Evolutionary conservation across 2,113 vertebrate genomes (phyloP).

Genomic region (Empidonax traillii): DNA sequence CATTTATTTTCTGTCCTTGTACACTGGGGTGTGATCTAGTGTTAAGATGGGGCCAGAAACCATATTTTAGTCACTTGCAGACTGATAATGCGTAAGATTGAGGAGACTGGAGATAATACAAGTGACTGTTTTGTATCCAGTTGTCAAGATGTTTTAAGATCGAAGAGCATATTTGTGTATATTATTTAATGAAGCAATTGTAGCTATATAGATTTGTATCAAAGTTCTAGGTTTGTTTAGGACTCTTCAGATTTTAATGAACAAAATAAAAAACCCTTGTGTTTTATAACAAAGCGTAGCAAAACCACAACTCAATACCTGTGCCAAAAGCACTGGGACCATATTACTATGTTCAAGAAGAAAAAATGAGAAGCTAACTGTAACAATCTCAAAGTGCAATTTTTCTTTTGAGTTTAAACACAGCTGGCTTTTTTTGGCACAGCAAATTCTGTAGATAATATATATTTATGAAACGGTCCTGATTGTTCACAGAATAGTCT

Average conservation of each 20-base stretch:
- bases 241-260: slow-evolving; percentile 74
- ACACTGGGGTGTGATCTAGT: slow-evolving; percentile 92
- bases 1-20: slow-evolving; percentile 99
- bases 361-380: slow-evolving; percentile 60
- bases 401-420: slow-evolving; percentile 71
- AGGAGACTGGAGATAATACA: slow-evolving; percentile 25
- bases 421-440: slow-evolving; percentile 66
- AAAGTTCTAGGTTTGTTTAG: slow-evolving; percentile 78
- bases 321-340: slow-evolving; percentile 76
- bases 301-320: slow-evolving; percentile 56
- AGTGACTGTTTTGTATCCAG: slow-evolving; percentile 66
- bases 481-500: slow-evolving; percentile 71
- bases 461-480: slow-evolving; percentile 80
- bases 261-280: slow-evolving; percentile 68
- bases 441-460: slow-evolving; percentile 75
- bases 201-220: slow-evolving; percentile 79
- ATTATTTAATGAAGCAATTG: slow-evolving; percentile 83
- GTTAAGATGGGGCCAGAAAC: slow-evolving; percentile 62
- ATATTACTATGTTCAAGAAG: slow-evolving; percentile 48
- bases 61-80: slow-evolving; percentile 54
- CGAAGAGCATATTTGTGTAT: slow-evolving; percentile 72
- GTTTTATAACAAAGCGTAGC: slow-evolving; percentile 71
- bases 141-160: slow-evolving; percentile 62
- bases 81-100: slow-evolving; percentile 47
- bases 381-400: slow-evolving; percentile 71